These are phyloP conservation scores for Mesopsocus fuscifrons DNA, from an alignment of 2,888 invertebrate species.

Conservation along the genomic window DNA sequence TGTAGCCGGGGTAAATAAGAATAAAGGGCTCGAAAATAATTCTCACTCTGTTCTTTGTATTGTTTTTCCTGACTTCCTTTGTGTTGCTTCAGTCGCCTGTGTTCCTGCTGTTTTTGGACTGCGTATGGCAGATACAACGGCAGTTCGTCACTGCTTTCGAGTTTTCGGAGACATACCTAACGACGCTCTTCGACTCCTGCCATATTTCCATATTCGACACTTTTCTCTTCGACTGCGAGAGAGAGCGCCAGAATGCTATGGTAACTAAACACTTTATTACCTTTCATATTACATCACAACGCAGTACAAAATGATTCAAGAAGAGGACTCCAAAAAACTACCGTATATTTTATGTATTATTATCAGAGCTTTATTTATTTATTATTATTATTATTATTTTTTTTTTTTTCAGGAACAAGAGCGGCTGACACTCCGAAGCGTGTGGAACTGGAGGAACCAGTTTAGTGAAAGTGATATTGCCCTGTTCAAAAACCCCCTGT, in stretches of 20 bases:
- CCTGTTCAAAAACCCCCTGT: constrained; percentile 73
- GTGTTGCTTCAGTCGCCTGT: constrained; percentile 50
- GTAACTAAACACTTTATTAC: constrained; percentile 25
- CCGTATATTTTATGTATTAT: no score
- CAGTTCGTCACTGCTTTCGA: constrained; percentile 83
- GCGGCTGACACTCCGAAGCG: constrained; percentile 45
- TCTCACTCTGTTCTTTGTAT: no score
- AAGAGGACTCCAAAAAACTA: no score
- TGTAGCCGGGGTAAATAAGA: no score
- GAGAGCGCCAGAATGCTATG: constrained; percentile 50
- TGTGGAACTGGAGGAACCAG: constrained; percentile 85
- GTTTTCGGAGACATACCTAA: constrained; percentile 81
- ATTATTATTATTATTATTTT: constrained; percentile 1
- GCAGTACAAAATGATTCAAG: no score
- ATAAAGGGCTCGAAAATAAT: no score
- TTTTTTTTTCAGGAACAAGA: constrained; percentile 25
- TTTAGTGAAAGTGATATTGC: constrained; percentile 62
- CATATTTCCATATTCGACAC: constrained; percentile 82
- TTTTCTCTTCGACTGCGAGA: constrained; percentile 75
- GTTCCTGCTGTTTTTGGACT: constrained; percentile 81
- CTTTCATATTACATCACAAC: no score
- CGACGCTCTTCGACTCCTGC: constrained; percentile 77
- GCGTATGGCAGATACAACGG: constrained; percentile 75
- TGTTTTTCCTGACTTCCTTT: constrained; percentile 9
- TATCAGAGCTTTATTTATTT: constrained; percentile 5